A percentile compares a stretch with the other conserved stretches of the same genome.
These are phyloP conservation scores for Sternarchorhynchus goeldii DNA, from an alignment of 2,797 vertebrate species.

Conservation along the genomic window DNA sequence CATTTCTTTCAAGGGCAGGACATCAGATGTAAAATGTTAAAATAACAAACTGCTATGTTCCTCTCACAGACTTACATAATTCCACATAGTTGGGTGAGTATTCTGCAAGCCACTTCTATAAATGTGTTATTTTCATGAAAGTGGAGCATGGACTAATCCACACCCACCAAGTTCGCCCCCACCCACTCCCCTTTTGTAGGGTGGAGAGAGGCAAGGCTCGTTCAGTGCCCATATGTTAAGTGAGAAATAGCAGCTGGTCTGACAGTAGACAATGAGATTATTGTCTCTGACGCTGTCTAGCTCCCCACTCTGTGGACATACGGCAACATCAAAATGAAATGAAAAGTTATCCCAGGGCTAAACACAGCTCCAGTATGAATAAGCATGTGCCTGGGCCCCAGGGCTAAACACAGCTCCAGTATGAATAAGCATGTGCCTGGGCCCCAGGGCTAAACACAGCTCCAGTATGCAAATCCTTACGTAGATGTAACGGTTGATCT, in stretches of 20 bases:
- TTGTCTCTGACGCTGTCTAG: constrained; percentile 7
- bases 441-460: background rate
- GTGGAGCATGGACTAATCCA: background rate
- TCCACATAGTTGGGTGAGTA: constrained; percentile 19
- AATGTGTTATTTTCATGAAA: constrained; percentile 32
- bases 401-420: too few relatives aligned
- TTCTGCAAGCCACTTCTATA: constrained; percentile 3
- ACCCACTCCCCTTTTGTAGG: constrained; percentile 17
- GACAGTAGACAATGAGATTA: background rate
- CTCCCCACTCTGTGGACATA: background rate
- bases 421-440: background rate
- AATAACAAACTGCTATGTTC: background rate
- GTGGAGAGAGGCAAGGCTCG: background rate
- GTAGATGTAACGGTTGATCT: background rate
- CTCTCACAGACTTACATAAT: constrained; percentile 21
- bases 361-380: too few relatives aligned
- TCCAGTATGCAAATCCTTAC: too few relatives aligned
- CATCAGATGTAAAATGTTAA: background rate
- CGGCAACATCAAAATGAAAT: background rate
- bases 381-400: background rate
- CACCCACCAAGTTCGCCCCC: background rate
- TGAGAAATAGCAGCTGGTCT: constrained; percentile 19
- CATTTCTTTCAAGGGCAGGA: background rate
- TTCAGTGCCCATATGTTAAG: constrained; percentile 1
- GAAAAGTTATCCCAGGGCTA: background rate